Evolutionary conservation across 2,797 vertebrate species (phyloP).

Genomic region (Anniella stebbinsi): DNA sequence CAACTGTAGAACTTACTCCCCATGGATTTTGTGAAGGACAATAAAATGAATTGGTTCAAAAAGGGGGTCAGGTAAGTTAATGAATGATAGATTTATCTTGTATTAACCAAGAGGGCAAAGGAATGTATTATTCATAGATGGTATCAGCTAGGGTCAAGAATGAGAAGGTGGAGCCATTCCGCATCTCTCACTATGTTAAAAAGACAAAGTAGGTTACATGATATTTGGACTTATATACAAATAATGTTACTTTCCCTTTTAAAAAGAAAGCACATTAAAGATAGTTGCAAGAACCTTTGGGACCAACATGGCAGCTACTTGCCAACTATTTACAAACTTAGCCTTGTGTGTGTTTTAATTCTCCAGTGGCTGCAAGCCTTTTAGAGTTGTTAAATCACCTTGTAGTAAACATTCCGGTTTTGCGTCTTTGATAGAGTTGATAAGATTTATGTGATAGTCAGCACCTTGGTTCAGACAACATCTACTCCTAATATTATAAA

Average conservation of each 20-base stretch:
- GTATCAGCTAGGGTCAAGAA: background rate
- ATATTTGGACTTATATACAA: background rate
- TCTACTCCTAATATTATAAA: background rate
- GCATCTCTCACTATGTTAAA: background rate
- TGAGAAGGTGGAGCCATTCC: background rate
- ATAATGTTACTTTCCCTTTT: background rate
- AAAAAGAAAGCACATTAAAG: background rate
- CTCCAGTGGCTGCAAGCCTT: background rate
- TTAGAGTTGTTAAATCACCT: background rate
- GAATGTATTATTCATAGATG: background rate
- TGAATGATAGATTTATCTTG: background rate
- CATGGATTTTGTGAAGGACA: background rate
- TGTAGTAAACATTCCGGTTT: background rate
- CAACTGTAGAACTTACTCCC: background rate
- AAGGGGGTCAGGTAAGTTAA: slow-evolving; percentile 2
- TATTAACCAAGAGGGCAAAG: background rate
- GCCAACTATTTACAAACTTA: background rate
- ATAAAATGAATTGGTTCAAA: slow-evolving; percentile 26
- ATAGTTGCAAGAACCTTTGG: background rate
- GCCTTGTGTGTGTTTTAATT: background rate
- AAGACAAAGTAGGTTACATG: background rate
- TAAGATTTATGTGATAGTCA: background rate
- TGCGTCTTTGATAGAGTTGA: background rate
- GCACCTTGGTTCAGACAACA: background rate
- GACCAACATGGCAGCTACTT: background rate